Percentiles rank a stretch among this genome's conserved stretches.
Evolutionary conservation across 30 jellyfish, hydroid and myxozoan species (phyloP).

Genomic region (Cassiopea xamachana): DNA sequence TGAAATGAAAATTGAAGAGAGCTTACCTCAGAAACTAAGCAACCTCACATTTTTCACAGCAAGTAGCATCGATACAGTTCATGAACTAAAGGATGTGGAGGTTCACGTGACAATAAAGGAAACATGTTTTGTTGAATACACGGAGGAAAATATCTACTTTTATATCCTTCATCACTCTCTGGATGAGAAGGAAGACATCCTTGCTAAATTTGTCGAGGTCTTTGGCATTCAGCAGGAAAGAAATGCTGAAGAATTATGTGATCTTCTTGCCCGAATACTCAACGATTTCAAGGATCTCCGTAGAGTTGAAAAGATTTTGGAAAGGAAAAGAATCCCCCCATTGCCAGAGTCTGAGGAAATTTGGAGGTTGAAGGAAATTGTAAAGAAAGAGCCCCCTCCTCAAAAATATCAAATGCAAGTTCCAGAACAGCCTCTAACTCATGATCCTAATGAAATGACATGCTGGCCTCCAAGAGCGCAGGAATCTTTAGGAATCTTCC

Average conservation of each 20-base stretch:
- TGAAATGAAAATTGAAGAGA: constrained; percentile 21
- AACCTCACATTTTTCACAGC: constrained; percentile 47
- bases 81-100: constrained; percentile 41
- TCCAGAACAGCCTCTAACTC: background rate
- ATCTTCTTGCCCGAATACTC: constrained; percentile 3
- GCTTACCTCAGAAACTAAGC: constrained; percentile 26
- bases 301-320: background rate
- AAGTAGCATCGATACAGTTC: constrained; percentile 45
- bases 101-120: constrained; percentile 35
- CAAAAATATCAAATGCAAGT: background rate
- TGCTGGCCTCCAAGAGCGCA: constrained; percentile 89
- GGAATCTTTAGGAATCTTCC: background rate
- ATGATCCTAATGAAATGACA: background rate
- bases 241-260: background rate
- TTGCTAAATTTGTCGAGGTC: constrained; percentile 33
- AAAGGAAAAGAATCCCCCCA: constrained; percentile 13
- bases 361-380: constrained; percentile 3
- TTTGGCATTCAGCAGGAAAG: constrained; percentile 4
- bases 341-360: constrained; percentile 28
- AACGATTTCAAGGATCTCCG: background rate
- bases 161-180: constrained; percentile 8
- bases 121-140: constrained; percentile 29
- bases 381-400: background rate
- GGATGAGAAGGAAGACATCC: constrained; percentile 46
- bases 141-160: constrained; percentile 32